Conservation (phyloP, 2,113 vertebrate genomes). For the Leptobrachium leishanense region DNA sequence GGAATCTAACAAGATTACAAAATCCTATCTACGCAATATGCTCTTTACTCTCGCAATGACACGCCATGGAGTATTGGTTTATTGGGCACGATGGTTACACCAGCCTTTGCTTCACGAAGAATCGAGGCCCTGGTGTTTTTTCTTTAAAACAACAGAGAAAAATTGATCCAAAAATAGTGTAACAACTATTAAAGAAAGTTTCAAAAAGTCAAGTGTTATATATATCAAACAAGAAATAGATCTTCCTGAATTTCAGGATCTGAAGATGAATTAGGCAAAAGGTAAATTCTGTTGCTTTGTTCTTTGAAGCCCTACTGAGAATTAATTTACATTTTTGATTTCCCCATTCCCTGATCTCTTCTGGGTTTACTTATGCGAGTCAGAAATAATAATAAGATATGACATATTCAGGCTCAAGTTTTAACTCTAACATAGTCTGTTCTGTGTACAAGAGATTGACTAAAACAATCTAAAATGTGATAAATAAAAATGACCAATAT, state of each 20-base stretch:
- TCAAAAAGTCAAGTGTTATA: constrained; percentile 22
- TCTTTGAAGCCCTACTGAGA: constrained; percentile 43
- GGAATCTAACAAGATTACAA: too few species aligned
- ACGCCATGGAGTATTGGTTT: too few species aligned
- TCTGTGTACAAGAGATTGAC: background rate
- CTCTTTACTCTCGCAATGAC: too few species aligned
- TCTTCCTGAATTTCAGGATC: constrained; percentile 34
- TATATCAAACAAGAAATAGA: constrained; percentile 29
- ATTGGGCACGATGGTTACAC: too few species aligned
- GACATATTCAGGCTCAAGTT: constrained; percentile 37
- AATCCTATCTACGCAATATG: too few species aligned
- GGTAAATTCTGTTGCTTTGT: constrained; percentile 45
- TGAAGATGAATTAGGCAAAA: constrained; percentile 47
- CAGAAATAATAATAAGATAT: constrained; percentile 39
- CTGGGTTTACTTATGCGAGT: constrained; percentile 29
- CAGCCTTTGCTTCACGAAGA: too few species aligned
- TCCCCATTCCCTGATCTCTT: constrained; percentile 39
- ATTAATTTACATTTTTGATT: constrained; percentile 49
- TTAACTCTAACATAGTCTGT: constrained; percentile 29
- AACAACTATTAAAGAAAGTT: constrained; percentile 21
- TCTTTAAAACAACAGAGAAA: background rate
- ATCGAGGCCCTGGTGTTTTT: too few species aligned
- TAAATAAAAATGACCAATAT: too few species aligned
- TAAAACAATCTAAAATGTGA: too few species aligned
- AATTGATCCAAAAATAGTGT: constrained; percentile 6